Percentiles rank a stretch among this genome's conserved stretches.
phyloP scores from a whole-genome alignment of 2,113 vertebrate species.

The Hemiprocne comata region DNA sequence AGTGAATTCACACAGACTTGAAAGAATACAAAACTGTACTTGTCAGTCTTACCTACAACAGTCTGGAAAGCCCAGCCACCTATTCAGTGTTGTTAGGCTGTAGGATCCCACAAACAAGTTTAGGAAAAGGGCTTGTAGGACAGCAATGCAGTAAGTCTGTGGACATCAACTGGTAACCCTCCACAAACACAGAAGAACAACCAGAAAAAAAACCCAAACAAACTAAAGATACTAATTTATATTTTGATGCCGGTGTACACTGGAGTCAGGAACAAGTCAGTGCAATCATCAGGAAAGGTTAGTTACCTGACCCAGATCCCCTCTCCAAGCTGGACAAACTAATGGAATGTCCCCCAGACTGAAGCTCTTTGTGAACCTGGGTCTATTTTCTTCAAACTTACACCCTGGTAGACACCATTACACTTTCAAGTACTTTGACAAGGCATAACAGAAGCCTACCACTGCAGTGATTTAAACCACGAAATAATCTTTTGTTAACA shows the following conservation, averaged over 20 bases:
- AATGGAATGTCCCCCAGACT: fast-evolving
- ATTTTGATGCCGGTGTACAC: background rate
- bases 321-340: background rate
- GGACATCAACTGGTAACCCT: background rate
- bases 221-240: background rate
- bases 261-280: background rate
- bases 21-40: background rate
- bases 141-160: background rate
- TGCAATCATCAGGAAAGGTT: background rate
- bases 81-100: background rate
- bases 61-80: background rate
- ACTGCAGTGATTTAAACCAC: background rate
- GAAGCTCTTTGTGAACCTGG: background rate
- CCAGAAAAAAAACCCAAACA: fast-evolving
- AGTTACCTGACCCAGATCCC: background rate
- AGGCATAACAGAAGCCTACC: background rate
- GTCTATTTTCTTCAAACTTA: background rate
- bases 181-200: background rate
- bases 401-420: background rate
- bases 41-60: background rate
- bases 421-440: background rate
- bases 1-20: background rate
- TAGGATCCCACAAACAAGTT: background rate
- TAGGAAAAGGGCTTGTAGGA: background rate
- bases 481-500: constrained; percentile 13